Evolutionary conservation across 2,113 vertebrate species (phyloP).

Genomic region (Baryphthengus martii): DNA sequence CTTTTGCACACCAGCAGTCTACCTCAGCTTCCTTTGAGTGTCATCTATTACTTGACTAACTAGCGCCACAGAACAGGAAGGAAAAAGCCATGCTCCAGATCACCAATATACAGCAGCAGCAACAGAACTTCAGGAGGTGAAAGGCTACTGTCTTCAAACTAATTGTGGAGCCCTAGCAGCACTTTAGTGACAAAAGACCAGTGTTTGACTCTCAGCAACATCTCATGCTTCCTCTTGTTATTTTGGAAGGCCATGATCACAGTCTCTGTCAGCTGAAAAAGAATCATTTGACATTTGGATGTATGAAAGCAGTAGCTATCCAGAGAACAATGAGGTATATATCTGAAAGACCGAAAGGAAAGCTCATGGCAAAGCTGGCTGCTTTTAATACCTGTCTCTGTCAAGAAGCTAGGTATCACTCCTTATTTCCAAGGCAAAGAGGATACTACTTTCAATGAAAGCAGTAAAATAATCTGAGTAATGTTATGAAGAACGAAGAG

Average conservation of each 20-base stretch:
- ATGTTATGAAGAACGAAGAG: background rate
- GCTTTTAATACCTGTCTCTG: background rate
- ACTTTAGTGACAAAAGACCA: background rate
- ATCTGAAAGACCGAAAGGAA: background rate
- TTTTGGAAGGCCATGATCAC: background rate
- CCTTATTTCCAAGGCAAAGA: background rate
- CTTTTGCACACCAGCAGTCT: background rate
- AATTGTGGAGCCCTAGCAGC: background rate
- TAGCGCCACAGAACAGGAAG: background rate
- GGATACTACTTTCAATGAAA: background rate
- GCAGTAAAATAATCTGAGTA: background rate
- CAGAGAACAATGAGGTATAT: background rate
- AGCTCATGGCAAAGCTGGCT: background rate
- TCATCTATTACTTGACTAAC: background rate
- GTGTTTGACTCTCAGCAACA: background rate
- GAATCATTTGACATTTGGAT: background rate
- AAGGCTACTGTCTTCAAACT: background rate
- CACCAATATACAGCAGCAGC: background rate
- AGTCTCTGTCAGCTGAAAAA: background rate
- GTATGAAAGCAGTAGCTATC: background rate
- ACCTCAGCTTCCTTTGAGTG: background rate
- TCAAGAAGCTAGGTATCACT: background rate
- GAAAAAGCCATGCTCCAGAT: background rate
- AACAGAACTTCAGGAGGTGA: background rate
- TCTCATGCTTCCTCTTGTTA: background rate